Conservation (phyloP, 2,888 invertebrate genomes). For the Watsonalla cultraria region DNA sequence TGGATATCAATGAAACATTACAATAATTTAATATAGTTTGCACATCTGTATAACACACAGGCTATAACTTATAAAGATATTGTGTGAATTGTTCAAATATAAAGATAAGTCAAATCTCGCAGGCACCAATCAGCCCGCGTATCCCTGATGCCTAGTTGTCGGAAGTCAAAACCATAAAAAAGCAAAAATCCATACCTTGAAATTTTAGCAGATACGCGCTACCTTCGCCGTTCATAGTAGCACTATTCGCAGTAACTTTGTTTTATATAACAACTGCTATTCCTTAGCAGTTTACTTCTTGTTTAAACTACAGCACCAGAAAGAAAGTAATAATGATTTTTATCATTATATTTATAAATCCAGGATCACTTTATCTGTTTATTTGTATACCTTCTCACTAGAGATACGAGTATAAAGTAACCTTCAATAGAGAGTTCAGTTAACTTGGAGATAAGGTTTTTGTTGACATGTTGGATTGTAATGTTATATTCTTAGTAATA, state of each 20-base stretch:
- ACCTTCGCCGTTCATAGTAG: not conserved
- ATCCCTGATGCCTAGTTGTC: not conserved
- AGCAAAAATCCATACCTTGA: not conserved
- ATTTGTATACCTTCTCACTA: not conserved
- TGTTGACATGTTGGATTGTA: not conserved
- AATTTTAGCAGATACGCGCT: not conserved
- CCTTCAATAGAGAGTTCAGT: not conserved
- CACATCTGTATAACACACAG: too few species aligned
- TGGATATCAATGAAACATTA: too few species aligned
- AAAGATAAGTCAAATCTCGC: too few species aligned
- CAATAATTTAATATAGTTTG: too few species aligned
- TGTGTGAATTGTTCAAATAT: too few species aligned
- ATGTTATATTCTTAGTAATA: too few species aligned
- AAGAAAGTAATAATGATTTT: not conserved
- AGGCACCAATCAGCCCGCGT: too few species aligned
- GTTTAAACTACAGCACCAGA: not conserved
- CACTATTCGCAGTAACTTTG: not conserved
- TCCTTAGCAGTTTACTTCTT: not conserved
- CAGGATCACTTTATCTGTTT: not conserved
- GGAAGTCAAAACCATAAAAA: too few species aligned
- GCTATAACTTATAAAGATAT: too few species aligned
- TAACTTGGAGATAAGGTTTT: not conserved
- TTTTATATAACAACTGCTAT: too few species aligned
- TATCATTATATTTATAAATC: not conserved
- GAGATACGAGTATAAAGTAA: not conserved